phyloP scores from a whole-genome alignment of 2,113 vertebrate species.

The Meles meles region DNA sequence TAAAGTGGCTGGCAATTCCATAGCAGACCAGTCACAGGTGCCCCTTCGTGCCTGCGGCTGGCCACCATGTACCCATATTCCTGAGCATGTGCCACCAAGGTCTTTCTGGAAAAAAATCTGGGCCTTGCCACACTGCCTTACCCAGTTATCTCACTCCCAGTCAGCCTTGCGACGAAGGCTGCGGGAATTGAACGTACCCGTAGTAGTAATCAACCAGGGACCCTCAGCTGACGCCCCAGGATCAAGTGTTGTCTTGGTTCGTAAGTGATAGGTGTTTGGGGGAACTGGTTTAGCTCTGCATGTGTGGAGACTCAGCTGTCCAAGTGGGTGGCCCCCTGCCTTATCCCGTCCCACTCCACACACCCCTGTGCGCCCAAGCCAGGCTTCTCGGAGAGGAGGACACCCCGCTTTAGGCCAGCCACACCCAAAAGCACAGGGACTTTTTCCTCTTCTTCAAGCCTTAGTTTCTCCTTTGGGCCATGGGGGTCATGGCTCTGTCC shows the following conservation, averaged over 20 bases:
- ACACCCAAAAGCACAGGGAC: neutral
- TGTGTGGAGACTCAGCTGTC: neutral
- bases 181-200: neutral
- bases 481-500: neutral
- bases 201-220: neutral
- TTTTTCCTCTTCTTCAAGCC: neutral
- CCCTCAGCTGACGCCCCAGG: neutral
- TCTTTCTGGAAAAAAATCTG: neutral
- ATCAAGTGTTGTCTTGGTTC: too few relatives aligned
- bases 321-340: neutral
- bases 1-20: neutral
- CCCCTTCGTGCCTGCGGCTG: too few relatives aligned
- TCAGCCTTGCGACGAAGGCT: neutral
- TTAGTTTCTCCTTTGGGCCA: neutral
- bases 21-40: neutral
- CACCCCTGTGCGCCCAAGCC: neutral
- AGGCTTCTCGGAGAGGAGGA: neutral
- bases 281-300: fast-evolving
- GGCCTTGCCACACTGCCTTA: neutral
- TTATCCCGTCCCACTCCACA: neutral
- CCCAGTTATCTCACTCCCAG: neutral
- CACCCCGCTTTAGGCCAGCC: neutral
- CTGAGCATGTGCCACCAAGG: neutral
- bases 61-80: neutral
- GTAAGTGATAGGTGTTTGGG: fast-evolving